Evolutionary conservation across 1,140 invertebrate genomes (phyloP).

Genomic region (Trypoxylus dichotomus): DNA sequence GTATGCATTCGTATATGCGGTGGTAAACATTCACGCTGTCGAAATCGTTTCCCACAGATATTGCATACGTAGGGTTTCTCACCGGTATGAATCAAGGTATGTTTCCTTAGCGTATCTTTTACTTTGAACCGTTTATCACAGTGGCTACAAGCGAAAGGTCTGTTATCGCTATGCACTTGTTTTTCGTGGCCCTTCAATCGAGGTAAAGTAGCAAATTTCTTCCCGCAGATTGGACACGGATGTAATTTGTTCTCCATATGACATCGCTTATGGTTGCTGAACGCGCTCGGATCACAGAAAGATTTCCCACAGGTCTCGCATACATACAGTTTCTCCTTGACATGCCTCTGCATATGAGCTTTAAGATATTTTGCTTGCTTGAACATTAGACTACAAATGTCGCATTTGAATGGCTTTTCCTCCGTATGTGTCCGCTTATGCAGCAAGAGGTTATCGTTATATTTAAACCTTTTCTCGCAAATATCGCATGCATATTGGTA

Average conservation of each 20-base stretch:
- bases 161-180: conserved; percentile 32
- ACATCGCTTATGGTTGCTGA: neutral
- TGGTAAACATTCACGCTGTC: conserved; percentile 62
- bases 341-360: neutral
- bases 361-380: neutral
- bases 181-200: neutral
- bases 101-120: conserved; percentile 69
- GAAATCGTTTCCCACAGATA: conserved; percentile 66
- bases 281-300: neutral
- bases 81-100: conserved; percentile 75
- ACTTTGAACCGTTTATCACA: conserved; percentile 61
- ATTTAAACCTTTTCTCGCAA: neutral
- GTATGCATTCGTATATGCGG: conserved; percentile 52
- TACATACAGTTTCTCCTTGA: neutral
- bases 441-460: neutral
- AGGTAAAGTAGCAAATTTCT: neutral
- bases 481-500: conserved; percentile 52
- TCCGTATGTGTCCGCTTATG: neutral
- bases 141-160: conserved; percentile 37
- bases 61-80: conserved; percentile 73
- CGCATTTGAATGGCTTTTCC: neutral
- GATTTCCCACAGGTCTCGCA: neutral
- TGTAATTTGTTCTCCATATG: neutral
- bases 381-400: conserved; percentile 57
- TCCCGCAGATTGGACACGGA: neutral